Conservation (phyloP, 1,140 invertebrate genomes). For the Portunus trituberculatus region DNA sequence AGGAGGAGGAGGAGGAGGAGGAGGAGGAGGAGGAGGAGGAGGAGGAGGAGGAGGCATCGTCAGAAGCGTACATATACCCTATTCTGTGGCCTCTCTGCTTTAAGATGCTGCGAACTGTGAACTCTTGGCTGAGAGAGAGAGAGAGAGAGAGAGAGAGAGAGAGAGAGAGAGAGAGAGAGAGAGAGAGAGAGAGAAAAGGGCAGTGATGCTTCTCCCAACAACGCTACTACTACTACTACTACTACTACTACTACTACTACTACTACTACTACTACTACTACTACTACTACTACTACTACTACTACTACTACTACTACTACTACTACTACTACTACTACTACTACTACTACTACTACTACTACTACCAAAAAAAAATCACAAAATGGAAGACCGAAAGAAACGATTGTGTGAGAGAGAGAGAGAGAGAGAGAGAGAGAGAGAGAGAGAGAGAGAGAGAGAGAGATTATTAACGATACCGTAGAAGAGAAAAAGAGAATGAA, state of each 20-base stretch:
- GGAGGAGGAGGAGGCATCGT: no score
- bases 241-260: constrained; percentile 5
- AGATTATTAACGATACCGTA: no score
- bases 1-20: no score
- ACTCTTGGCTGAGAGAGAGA: constrained; percentile 27
- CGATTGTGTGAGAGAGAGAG: no score
- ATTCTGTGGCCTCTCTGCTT: neutral
- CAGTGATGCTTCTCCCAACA: no score
- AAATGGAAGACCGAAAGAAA: no score
- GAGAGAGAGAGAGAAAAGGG: neutral
- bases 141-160: neutral
- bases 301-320: constrained; percentile 50
- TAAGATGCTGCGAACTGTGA: neutral
- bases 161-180: neutral
- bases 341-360: constrained; percentile 49
- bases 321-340: constrained; percentile 41
- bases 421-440: no score
- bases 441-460: no score
- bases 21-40: no score
- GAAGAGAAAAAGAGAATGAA: no score
- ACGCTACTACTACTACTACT: no score
- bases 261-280: constrained; percentile 23
- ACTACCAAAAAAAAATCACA: neutral
- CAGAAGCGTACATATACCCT: no score
- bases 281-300: constrained; percentile 30